Conservation (phyloP, 2,888 invertebrate genomes). For the Leucozona laternaria region DNA sequence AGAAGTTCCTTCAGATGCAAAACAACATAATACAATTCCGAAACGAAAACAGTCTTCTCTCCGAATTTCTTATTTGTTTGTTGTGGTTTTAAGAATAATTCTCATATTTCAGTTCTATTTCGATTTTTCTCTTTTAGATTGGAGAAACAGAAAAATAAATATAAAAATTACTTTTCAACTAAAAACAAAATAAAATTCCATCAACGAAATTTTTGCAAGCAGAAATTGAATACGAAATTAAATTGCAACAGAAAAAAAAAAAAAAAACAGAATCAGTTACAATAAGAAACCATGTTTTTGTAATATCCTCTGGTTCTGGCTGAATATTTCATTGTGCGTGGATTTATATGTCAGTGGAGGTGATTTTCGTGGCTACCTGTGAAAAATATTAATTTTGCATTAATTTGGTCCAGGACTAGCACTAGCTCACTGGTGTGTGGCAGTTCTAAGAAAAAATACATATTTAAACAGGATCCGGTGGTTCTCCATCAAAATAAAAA, state of each 20-base stretch:
- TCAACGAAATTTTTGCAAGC: slow-evolving; percentile 45
- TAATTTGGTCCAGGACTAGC: slow-evolving; percentile 5
- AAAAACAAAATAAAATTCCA: slow-evolving; percentile 33
- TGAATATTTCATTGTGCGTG: slow-evolving; percentile 12
- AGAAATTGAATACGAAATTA: slow-evolving; percentile 54
- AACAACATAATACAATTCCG: background rate
- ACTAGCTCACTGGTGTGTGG: background rate
- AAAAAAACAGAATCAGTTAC: background rate
- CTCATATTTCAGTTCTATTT: slow-evolving; percentile 41
- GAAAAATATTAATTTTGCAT: slow-evolving; percentile 51
- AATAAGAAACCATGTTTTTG: background rate
- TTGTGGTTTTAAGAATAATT: background rate
- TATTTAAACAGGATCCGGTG: background rate
- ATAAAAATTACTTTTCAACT: no score
- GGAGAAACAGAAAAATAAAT: slow-evolving; percentile 16
- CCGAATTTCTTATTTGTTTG: slow-evolving; percentile 9
- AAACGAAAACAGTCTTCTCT: slow-evolving; percentile 38
- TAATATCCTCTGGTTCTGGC: background rate
- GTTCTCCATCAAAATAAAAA: background rate
- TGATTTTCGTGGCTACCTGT: slow-evolving; percentile 13
- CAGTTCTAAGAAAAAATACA: background rate
- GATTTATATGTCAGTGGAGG: slow-evolving; percentile 28
- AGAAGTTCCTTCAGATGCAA: background rate
- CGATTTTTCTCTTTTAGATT: slow-evolving; percentile 68
- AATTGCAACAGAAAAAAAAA: slow-evolving; percentile 23